phyloP scores from a whole-genome alignment of 2,113 vertebrate genomes.

The Brachypodius melanocephalos region DNA sequence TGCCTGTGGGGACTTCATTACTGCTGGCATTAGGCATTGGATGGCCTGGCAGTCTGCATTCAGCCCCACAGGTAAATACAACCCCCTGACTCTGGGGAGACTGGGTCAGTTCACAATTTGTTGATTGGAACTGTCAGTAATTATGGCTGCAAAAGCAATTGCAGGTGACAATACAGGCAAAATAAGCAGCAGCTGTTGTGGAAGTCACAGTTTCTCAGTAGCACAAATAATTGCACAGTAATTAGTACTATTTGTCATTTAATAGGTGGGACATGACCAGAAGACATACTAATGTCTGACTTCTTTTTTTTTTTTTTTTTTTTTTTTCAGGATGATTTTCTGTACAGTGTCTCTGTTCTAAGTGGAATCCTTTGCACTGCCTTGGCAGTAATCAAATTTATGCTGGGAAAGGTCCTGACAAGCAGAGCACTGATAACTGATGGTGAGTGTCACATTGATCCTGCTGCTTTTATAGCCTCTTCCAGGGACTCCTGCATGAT shows the following conservation, averaged over 20 bases:
- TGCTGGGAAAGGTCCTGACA: slow-evolving; percentile 93
- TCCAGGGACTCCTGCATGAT: background rate
- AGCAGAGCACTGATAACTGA: slow-evolving; percentile 96
- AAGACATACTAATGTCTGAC: slow-evolving; percentile 6
- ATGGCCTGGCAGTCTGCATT: background rate
- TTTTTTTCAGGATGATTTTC: slow-evolving; percentile 87
- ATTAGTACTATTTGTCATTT: background rate
- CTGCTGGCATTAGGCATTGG: background rate
- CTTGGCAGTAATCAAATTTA: slow-evolving; percentile 91
- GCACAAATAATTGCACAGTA: background rate
- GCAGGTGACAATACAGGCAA: background rate
- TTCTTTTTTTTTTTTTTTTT: background rate
- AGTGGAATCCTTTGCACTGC: slow-evolving; percentile 89
- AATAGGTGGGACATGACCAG: background rate
- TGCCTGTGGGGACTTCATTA: background rate
- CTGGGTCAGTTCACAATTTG: background rate
- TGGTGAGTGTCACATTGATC: slow-evolving; percentile 75
- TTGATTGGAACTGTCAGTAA: background rate
- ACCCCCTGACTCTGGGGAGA: background rate
- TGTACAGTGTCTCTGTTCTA: slow-evolving; percentile 93
- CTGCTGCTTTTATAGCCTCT: background rate
- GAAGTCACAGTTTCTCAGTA: background rate
- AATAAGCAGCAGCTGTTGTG: background rate
- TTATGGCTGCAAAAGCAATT: background rate
- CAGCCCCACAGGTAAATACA: background rate